These are phyloP conservation scores for Lacanobia wlatinum DNA, from an alignment of 2,888 invertebrate genomes.

Conservation along the genomic window DNA sequence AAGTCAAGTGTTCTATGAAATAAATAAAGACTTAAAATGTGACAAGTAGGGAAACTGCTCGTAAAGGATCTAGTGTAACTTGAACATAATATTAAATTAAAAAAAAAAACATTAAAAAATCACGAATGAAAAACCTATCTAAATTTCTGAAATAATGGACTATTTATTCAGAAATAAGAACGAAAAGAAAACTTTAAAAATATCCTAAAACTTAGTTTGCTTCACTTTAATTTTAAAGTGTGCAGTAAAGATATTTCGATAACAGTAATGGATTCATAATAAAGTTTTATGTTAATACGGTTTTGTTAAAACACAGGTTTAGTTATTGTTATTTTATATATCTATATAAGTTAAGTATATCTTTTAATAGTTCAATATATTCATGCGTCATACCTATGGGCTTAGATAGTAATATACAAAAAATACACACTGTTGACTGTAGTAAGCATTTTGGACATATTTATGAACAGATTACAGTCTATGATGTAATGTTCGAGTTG, in stretches of 20 bases:
- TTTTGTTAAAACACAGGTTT: neutral
- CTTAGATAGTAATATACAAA: neutral
- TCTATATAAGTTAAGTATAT: neutral
- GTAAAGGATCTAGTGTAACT: neutral
- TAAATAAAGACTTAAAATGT: neutral
- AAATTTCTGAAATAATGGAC: neutral
- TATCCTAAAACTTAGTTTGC: neutral
- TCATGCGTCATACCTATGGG: neutral
- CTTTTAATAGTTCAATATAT: neutral
- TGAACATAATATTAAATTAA: neutral
- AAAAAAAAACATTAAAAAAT: neutral
- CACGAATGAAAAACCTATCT: neutral
- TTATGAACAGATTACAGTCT: conserved; percentile 51
- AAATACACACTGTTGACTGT: conserved; percentile 21
- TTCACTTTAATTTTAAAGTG: too few species aligned
- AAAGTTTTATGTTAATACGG: neutral
- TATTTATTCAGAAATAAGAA: neutral
- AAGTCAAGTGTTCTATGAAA: neutral
- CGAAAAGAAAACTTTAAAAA: too few species aligned
- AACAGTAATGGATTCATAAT: neutral
- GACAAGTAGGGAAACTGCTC: neutral
- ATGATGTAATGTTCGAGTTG: conserved; percentile 50
- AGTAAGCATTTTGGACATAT: conserved; percentile 18
- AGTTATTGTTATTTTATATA: neutral
- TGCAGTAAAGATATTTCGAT: too few species aligned